Evolutionary conservation across 2,113 vertebrate genomes (phyloP), one percentile per base, ranked within the genome.

Genomic region (Dendrocopos noguchii): DNA sequence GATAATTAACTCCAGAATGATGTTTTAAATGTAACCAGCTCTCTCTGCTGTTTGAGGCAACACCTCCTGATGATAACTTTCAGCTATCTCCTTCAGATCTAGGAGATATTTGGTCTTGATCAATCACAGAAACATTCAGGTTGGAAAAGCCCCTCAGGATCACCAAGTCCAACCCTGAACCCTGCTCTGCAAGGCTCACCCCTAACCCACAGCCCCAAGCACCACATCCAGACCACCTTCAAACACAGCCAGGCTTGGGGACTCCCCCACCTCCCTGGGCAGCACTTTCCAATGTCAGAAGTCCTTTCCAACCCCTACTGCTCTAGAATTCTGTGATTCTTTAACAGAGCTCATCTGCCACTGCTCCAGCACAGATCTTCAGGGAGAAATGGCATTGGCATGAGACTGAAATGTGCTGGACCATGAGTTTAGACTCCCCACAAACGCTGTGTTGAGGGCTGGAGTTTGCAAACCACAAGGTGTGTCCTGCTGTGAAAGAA

Each of bases 381-480:
- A n/a, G 31, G 25, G 27, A 74, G 31, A 46, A 46, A 4, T 0
- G 2, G 7, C 31, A 44, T 4, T 29, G 57, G 60, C 25, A 14
- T 2, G 5, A 61, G 28, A 1, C 1, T 6, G 55, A 14, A 8
- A 0, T 18, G 61, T 27, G 19, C 77, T 27, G 46, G 20, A 2
- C 73, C 21, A 56, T 8, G 3, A 31, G 76, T 19, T 59, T 46
- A 33, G 44, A 44, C 21, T 1, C 33, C 27, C 83, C 50, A 12
- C 59, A n/a, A 9, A 44, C 0, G 7, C 63, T 22, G 29, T 33
- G 44, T 3, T 10, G 1, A 64, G 84, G 53, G 67, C 73, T 70
- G 64, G 28, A 12, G 24, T 3, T 7, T 10, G 50, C 59, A 44
- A 42, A 36, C 17, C 4, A 24, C 34, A 18, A 31, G 70, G 31